These are phyloP conservation scores for Pagetopsis macropterus DNA, from an alignment of 2,797 vertebrate genomes.

Conservation along the genomic window DNA sequence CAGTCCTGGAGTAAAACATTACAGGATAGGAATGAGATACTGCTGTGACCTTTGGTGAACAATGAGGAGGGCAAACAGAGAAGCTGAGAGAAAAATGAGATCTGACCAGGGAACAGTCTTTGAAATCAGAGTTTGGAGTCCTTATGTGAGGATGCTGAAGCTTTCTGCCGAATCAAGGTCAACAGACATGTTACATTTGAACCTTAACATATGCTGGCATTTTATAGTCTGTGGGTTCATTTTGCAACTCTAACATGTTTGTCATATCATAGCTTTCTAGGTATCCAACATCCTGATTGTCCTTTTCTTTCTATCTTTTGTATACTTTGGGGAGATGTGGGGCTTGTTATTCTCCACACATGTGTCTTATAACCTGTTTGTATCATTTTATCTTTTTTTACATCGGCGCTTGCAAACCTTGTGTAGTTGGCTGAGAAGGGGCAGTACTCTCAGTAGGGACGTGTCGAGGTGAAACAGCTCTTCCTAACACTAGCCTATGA, in stretches of 20 bases:
- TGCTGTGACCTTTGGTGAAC: slow-evolving; percentile 61
- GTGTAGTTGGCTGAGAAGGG: slow-evolving; percentile 28
- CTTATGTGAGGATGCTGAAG: slow-evolving; percentile 44
- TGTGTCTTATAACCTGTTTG: neutral
- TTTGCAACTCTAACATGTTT: slow-evolving; percentile 20
- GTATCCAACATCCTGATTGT: neutral
- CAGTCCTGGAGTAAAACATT: slow-evolving; percentile 61
- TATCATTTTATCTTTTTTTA: slow-evolving; percentile 37
- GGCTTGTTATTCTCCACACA: neutral
- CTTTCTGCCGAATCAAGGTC: slow-evolving; percentile 38
- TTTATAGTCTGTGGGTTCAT: slow-evolving; percentile 24
- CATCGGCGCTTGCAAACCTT: slow-evolving; percentile 24
- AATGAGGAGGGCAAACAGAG: slow-evolving; percentile 57
- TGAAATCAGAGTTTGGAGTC: slow-evolving; percentile 64
- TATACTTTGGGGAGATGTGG: no score
- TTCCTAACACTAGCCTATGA: slow-evolving; percentile 20
- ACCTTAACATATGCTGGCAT: slow-evolving; percentile 20
- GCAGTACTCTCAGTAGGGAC: slow-evolving; percentile 6
- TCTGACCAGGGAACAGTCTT: slow-evolving; percentile 59
- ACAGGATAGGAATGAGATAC: slow-evolving; percentile 67
- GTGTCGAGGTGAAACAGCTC: slow-evolving; percentile 23
- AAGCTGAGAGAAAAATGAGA: slow-evolving; percentile 36
- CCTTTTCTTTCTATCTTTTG: neutral
- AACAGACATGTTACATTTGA: slow-evolving; percentile 40
- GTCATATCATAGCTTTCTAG: neutral